Evolutionary conservation across 2,888 invertebrate genomes (phyloP), one percentile per base, ranked within the genome.

Genomic region (Xanthia icteritia): DNA sequence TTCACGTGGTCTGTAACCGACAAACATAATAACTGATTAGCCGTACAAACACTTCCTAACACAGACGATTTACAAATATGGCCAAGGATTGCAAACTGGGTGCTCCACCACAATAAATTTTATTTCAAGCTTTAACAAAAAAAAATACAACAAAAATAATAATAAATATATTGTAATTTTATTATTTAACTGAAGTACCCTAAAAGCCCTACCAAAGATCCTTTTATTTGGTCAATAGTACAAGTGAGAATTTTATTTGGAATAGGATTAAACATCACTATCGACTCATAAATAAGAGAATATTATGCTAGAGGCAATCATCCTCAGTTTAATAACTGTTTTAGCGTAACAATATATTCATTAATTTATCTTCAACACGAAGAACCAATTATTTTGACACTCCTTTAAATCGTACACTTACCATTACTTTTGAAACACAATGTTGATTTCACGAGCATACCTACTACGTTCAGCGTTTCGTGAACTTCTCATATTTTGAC

Each of bases 381-480:
- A 89, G 92, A 91, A 94, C 93, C 94, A 93, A 93, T 93, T 93
- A 93, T 90, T 93, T 93, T 93, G 92, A 91, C 96, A 95, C 96
- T 94, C 96, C 96, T 93, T 89, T 90, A 92, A 92, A 92, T 91
- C 92, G 68, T 92, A 91, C 91, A 96, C 96, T 96, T 96, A 96
- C 96, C 96, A 89, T 95, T 89, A 90, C 90, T 90, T 90, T 92
- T 88, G 89, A 86, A 81, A 87, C 86, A 91, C 86, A 92, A 80
- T 90, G 95, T 88, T 91, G 94, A 88, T 92, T 91, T 93, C 92
- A 85, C 85, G 94, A 89, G 82, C 89, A 92, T 95, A 95, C 95
- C 95, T 95, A 93, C 91, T 90, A 86, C 71, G 87, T 79, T 81
- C 82, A 73, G 79, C 79, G 9, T 68, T 77, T 80, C 45, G 72